Evolutionary conservation across 2,888 invertebrate genomes (phyloP), one percentile per base, ranked within the genome.

Genomic region (Drepana falcataria): DNA sequence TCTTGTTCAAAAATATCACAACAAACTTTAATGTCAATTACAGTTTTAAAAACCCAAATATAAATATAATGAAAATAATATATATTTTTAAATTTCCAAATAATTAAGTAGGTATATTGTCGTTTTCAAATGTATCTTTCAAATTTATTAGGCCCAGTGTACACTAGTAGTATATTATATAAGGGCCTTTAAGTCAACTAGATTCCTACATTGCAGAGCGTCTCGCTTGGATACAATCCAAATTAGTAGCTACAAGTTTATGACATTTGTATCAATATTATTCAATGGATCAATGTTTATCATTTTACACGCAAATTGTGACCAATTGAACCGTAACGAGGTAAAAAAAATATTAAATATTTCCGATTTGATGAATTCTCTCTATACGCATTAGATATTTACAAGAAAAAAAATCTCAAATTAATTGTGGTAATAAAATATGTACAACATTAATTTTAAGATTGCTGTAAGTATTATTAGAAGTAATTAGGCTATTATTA

Each of bases 401-500:
- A 85, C 77, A 81, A 75, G 68, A 75, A 76, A 80, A 79, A 85
- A 87, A 91, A 91, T 90, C 90, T 89, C 89, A 89, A 88, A 88
- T 85, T 86, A 83, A 78, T 85, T 88, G 86, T 90, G 88, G 85
- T 90, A 87, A 87, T 83, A 83, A 85, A 84, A 77, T 85, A 85
- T 89, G 91, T 90, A 91, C 91, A 91, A 90, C 81, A 71, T 80
- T 88, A 83, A 70, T 79, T 69, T 72, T 90, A 91, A 87, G 89
- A 83, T 91, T 84, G 86, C 85, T 90, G 87, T 90, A 90, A 91
- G 91, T 91, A 91, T 91, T 91, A 91, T 85, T 91, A 91, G 91
- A 86, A 72, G 74, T 88, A 89, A 89, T 83, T 91, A 90, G 91
- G 79, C 71, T 85, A 87, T 77, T 86, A 85, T 85, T 85, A 81